These are phyloP conservation scores for Microplitis demolitor DNA, from an alignment of 1,140 invertebrate species.

Conservation along the genomic window DNA sequence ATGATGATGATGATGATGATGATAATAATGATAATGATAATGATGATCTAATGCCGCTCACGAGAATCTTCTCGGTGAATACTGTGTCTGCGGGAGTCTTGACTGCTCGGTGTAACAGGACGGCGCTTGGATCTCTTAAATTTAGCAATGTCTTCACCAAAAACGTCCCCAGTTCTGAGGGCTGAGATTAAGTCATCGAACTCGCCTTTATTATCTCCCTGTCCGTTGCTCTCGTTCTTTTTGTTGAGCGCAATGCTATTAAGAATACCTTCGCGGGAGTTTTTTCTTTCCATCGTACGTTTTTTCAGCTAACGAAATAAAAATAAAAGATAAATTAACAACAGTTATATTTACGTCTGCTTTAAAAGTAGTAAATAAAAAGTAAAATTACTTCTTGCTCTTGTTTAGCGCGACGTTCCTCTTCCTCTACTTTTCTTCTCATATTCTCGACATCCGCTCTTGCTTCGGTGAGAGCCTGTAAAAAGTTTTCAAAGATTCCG, in stretches of 20 bases:
- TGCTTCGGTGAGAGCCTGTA: slow-evolving; percentile 84
- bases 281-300: slow-evolving; percentile 85
- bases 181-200: slow-evolving; percentile 98
- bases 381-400: slow-evolving; percentile 80
- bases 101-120: slow-evolving; percentile 65
- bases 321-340: slow-evolving; percentile 22
- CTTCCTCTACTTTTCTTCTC: slow-evolving; percentile 83
- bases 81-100: slow-evolving; percentile 66
- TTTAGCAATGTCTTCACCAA: slow-evolving; percentile 95
- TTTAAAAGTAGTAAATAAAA: not conserved
- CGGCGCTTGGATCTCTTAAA: slow-evolving; percentile 80
- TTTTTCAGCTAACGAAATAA: slow-evolving; percentile 71
- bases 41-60: slow-evolving; percentile 61
- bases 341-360: slow-evolving; percentile 3
- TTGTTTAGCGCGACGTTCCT: slow-evolving; percentile 87
- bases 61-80: slow-evolving; percentile 73
- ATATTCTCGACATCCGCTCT: slow-evolving; percentile 88
- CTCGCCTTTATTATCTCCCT: slow-evolving; percentile 77
- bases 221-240: slow-evolving; percentile 64
- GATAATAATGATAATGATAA: not conserved
- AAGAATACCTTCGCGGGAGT: slow-evolving; percentile 73
- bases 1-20: not conserved
- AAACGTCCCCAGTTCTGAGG: slow-evolving; percentile 93
- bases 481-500: slow-evolving; percentile 89
- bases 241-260: slow-evolving; percentile 62